Base-by-base conservation (phyloP, 2,888 invertebrate genomes). In the Drosophila phalerata region DNA sequence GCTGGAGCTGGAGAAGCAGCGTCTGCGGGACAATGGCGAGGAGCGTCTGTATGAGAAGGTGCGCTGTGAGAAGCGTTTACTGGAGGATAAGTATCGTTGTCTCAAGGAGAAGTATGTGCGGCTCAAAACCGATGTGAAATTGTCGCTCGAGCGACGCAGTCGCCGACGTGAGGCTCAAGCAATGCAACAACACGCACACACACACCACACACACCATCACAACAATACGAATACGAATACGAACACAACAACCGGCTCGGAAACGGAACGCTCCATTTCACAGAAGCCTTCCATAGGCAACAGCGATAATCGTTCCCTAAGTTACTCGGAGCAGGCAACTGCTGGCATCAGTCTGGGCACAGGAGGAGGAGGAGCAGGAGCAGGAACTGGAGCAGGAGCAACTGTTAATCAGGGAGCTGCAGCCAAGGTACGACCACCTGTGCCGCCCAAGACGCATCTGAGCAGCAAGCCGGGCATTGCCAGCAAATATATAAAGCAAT, bases 101-200 rank as follows among this genome's bases (percentile, higher is more conserved):
- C 93, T 97, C 55, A 97, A 97, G 91, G 96, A 96, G 89, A 97
- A 97, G 91, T 97, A 97, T 85, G 94, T 95, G 22, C 93, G 96
- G 13, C 93, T 97, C 62, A 97, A 97, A 91, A 96, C 95, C 22
- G 97, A 97, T 78, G 96, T 97, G 10, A 96, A 96, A 92, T 92
- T 96, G 28, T 96, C 96, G 0, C 94, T 96, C 62, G 97, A 97
- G 87, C 95, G 96, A 30, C 94, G 96, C 11, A 96, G 95, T 89
- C 95, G 94, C 45, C 93, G 95, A 2, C 93, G 95, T 0, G 95
- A 95, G 79, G 94, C 95, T 90, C 93, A 93, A 73, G 91, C 90
- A 0, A 32, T 87, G 32, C 85, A 88, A 9, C 91, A 92, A 45
- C 91, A 90, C 55, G 79, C 79, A 2, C 68, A 72, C n/a, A 42